Evolutionary conservation across 2,113 vertebrate species (phyloP).

Genomic region (Falco punctatus): DNA sequence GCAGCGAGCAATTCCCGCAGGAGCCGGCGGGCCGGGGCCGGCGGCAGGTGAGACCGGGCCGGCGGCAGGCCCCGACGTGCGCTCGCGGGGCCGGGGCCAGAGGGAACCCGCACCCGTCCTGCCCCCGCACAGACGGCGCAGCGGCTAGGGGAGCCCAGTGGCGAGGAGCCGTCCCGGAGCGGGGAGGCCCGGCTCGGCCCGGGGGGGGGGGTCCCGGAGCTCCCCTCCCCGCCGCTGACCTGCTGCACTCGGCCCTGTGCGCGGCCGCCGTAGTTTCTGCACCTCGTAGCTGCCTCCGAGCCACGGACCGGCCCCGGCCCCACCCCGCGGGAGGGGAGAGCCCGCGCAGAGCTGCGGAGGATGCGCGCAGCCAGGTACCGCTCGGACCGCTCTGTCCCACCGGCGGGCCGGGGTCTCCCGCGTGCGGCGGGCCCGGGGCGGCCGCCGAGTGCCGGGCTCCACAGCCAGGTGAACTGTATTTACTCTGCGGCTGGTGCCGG

Average conservation of each 20-base stretch:
- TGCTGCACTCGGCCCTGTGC: no score
- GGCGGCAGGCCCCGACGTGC: not conserved
- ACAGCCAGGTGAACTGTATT: not conserved
- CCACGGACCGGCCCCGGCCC: not conserved
- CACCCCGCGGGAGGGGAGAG: not conserved
- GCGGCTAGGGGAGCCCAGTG: not conserved
- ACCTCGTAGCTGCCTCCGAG: not conserved
- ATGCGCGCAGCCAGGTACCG: not conserved
- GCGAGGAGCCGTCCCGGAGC: not conserved
- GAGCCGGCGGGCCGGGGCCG: not conserved
- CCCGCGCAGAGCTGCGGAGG: not conserved
- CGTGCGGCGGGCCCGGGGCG: not conserved
- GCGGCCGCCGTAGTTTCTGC: not conserved
- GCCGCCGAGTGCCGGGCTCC: not conserved
- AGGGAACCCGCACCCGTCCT: not conserved
- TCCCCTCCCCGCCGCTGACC: not conserved
- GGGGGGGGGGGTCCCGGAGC: not conserved
- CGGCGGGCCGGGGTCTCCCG: not conserved
- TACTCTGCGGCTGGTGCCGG: not conserved
- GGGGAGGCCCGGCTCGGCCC: not conserved
- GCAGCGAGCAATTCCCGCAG: not conserved
- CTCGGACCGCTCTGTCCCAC: rapidly evolving
- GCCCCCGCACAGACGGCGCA: not conserved
- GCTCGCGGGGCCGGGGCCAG: not conserved
- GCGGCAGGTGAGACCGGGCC: not conserved